These are phyloP conservation scores for Chirona hameri DNA, from an alignment of 2,888 invertebrate species.

Conservation along the genomic window DNA sequence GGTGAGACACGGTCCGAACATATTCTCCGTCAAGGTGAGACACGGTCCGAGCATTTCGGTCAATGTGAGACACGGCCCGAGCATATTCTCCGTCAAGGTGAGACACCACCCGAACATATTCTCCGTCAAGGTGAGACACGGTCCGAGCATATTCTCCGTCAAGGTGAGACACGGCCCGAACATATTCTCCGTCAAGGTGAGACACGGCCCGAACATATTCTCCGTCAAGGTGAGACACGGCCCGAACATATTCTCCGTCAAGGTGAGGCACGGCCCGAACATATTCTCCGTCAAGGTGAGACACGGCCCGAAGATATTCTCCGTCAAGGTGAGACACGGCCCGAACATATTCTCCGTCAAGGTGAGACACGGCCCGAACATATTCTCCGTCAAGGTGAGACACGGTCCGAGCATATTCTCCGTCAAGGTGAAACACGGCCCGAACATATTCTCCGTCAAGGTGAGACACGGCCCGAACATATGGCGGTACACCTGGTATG, in stretches of 20 bases:
- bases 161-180: constrained; percentile 88
- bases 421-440: constrained; percentile 79
- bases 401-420: constrained; percentile 98
- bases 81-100: constrained; percentile 97
- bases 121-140: constrained; percentile 83
- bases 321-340: constrained; percentile 82
- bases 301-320: constrained; percentile 95
- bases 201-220: constrained; percentile 91
- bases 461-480: constrained; percentile 50
- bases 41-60: too few species aligned
- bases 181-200: constrained; percentile 95
- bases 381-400: constrained; percentile 91
- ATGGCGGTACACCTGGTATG: too few species aligned
- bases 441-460: constrained; percentile 98
- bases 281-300: constrained; percentile 94
- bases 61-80: constrained; percentile 80
- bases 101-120: constrained; percentile 90
- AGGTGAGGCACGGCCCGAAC: constrained; percentile 81
- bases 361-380: constrained; percentile 80
- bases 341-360: constrained; percentile 99
- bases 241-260: constrained; percentile 98
- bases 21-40: constrained; percentile 91
- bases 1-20: constrained; percentile 80
- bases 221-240: constrained; percentile 84
- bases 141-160: constrained; percentile 98